Base-by-base conservation (phyloP, 1,140 invertebrate species). In the Eulimnadia texana region DNA sequence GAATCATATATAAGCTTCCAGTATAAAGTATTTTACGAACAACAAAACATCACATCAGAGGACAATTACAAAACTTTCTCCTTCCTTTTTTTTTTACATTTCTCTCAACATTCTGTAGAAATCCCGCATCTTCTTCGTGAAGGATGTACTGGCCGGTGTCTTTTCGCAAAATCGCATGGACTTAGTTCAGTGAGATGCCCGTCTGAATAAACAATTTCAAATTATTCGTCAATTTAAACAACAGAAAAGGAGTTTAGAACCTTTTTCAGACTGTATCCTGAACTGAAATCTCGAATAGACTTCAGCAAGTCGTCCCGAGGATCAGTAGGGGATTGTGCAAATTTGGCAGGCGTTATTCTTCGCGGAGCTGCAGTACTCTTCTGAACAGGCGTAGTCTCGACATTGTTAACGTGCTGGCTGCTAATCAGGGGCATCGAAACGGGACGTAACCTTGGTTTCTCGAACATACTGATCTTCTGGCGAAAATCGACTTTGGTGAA, bases 221-320 rank as follows among this genome's bases (percentile, higher is more conserved):
- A n/a, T n/a, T n/a, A n/a, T n/a, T n/a, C n/a, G n/a, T n/a, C n/a
- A n/a, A n/a, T n/a, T 72, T 0, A 61, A 67, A 53, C 68, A 76
- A 61, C 65, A 78, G 2, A 49, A 67, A 16, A 71, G 72, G 52
- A 67, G 69, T 53, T 71, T 79, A 23, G 58, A 66, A 80, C 77
- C 68, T 76, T 76, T 65, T 73, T 77, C 24, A 85, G 70, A 25
- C 75, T 76, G 54, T 74, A 74, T 51, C 74, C 75, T 11, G 81
- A 81, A 0, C 80, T 80, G 66, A 86, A 87, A 67, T 78, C 81
- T 64, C 84, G 72, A 63, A 89, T 88, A 9, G 84, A 82, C n/a
- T 81, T 77, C 66, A 89, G 70, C 6, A 89, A 70, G 65, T 81
- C 75, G 61, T 84, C 79, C 49, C 84, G 75, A 1, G 81, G 76